phyloP scores from a whole-genome alignment of 2,113 vertebrate genomes.

The Hemibagrus wyckioides region DNA sequence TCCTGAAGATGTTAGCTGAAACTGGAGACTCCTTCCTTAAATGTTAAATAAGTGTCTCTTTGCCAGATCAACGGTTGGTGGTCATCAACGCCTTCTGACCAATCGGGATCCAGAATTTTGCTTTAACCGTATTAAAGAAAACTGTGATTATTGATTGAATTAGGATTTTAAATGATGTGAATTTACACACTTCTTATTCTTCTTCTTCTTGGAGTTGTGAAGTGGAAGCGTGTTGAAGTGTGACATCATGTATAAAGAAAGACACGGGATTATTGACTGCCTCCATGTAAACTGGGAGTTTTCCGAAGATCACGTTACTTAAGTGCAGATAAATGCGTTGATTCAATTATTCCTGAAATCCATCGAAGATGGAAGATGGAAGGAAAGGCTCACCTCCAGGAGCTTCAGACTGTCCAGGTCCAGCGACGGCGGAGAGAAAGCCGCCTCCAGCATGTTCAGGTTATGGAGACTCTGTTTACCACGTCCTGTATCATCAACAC shows the following conservation, averaged over 20 bases:
- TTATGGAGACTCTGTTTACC: constrained; percentile 83
- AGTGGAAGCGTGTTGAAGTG: background rate
- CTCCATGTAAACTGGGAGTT: constrained; percentile 4
- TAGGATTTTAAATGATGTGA: background rate
- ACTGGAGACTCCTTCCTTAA: background rate
- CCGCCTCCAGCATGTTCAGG: constrained; percentile 88
- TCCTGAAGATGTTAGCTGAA: background rate
- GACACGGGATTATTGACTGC: background rate
- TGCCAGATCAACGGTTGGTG: background rate
- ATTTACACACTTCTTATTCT: background rate
- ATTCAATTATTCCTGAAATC: constrained; percentile 14
- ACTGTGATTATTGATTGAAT: too few species aligned
- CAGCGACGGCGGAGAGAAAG: constrained; percentile 78
- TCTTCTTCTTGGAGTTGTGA: background rate
- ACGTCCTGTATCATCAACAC: constrained; percentile 73
- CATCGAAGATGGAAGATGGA: background rate
- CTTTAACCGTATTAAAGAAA: too few species aligned
- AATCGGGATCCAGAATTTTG: background rate
- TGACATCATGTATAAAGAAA: background rate
- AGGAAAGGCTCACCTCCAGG: constrained; percentile 78
- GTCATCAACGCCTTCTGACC: background rate
- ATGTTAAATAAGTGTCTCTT: background rate
- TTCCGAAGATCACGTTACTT: constrained; percentile 6
- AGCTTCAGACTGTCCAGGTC: constrained; percentile 89
- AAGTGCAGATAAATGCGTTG: background rate